A percentile compares a stretch with the other conserved stretches of the same genome.
phyloP scores from a whole-genome alignment of 1,140 invertebrate genomes.

The Linepithema humile region DNA sequence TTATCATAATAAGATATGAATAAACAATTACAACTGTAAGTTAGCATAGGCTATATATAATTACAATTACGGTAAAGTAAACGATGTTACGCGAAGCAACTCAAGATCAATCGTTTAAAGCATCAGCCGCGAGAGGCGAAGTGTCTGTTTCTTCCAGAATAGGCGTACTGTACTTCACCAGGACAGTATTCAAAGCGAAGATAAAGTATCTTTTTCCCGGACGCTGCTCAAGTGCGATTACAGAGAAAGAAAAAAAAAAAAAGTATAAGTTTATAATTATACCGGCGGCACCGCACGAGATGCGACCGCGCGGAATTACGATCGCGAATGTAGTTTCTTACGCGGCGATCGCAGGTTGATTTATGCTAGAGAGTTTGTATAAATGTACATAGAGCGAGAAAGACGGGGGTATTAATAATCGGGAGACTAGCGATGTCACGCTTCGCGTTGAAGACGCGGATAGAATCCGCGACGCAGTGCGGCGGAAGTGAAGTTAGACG shows the following conservation, averaged over 20 bases:
- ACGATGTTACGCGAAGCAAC: not conserved
- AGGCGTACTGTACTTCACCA: not conserved
- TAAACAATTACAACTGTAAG: conserved; percentile 37
- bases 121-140: not conserved
- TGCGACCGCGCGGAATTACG: conserved; percentile 11
- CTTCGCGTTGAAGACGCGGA: not conserved
- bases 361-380: conserved; percentile 40
- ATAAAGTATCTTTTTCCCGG: conserved; percentile 11
- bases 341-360: conserved; percentile 26
- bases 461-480: not conserved
- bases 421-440: conserved; percentile 6
- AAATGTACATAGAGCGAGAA: conserved; percentile 43
- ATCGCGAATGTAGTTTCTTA: conserved; percentile 49
- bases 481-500: conserved; percentile 1
- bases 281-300: not conserved
- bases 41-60: conserved; percentile 27
- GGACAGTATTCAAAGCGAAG: not conserved
- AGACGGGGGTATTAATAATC: not conserved
- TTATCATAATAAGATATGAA: conserved; percentile 20
- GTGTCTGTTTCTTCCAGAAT: conserved; percentile 19
- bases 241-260: not conserved
- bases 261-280: conserved; percentile 41
- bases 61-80: conserved; percentile 13
- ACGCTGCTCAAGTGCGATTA: conserved; percentile 54
- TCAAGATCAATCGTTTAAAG: conserved; percentile 38